phyloP scores from a whole-genome alignment of 2,113 vertebrate genomes.

The Rhabdomys dilectus region DNA sequence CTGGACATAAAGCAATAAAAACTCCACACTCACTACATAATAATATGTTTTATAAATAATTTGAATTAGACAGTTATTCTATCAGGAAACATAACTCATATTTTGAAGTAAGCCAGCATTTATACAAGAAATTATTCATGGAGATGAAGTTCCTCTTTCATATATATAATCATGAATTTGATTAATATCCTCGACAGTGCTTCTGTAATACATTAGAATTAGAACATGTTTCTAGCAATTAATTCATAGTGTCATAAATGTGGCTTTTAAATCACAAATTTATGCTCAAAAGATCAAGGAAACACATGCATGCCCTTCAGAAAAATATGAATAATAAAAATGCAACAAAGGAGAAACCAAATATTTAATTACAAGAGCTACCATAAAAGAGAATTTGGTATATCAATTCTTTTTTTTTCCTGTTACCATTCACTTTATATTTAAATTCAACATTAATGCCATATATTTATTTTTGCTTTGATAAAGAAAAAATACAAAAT shows the following conservation, averaged over 20 bases:
- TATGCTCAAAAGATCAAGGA: constrained; percentile 73
- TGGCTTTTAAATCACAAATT: constrained; percentile 63
- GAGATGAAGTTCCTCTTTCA: constrained; percentile 44
- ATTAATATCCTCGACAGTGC: constrained; percentile 59
- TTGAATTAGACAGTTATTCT: constrained; percentile 42
- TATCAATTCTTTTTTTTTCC: constrained; percentile 71
- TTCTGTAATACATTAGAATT: constrained; percentile 57
- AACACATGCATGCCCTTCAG: constrained; percentile 62
- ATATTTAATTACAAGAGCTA: constrained; percentile 83
- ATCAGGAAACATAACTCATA: constrained; percentile 24
- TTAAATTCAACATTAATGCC: constrained; percentile 62
- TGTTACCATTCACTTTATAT: constrained; percentile 69
- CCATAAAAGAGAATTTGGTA: constrained; percentile 74
- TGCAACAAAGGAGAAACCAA: constrained; percentile 76
- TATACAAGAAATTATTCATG: constrained; percentile 45
- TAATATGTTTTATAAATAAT: constrained; percentile 19
- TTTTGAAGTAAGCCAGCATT: constrained; percentile 9
- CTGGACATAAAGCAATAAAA: background rate
- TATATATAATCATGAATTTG: constrained; percentile 40
- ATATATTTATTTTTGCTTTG: constrained; percentile 77
- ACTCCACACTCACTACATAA: background rate
- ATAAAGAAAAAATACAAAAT: constrained; percentile 73
- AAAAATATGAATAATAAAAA: constrained; percentile 78
- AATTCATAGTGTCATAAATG: constrained; percentile 61
- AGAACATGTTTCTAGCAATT: constrained; percentile 58